Conservation (phyloP, 1,140 invertebrate species). For the Drosophila erecta region DNA sequence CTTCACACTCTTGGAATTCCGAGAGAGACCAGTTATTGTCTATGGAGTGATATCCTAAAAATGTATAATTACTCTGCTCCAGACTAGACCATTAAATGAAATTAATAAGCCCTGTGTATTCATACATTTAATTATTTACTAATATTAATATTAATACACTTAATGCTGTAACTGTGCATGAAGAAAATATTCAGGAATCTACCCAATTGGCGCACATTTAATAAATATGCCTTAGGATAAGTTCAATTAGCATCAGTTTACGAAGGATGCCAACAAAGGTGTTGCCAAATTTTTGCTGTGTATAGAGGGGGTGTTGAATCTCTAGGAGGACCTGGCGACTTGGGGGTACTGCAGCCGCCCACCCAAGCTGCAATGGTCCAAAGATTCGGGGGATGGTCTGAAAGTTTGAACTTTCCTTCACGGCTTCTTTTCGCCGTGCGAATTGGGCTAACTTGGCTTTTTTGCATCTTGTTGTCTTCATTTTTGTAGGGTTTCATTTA, state of each 20-base stretch:
- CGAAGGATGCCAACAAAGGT: not conserved
- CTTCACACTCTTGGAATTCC: no score
- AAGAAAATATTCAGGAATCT: no score
- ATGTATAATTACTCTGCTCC: no score
- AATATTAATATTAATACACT: no score
- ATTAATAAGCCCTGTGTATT: no score
- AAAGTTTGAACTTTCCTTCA: conserved; percentile 27
- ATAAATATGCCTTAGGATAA: not conserved
- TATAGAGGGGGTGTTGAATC: not conserved
- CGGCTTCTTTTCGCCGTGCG: not conserved
- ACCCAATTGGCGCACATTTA: no score
- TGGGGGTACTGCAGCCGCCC: conserved; percentile 11
- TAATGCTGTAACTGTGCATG: no score
- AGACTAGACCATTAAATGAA: no score
- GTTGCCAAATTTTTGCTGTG: not conserved
- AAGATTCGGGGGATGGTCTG: not conserved
- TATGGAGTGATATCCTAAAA: no score
- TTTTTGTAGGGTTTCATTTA: conserved; percentile 18
- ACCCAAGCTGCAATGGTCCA: not conserved
- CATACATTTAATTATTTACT: no score
- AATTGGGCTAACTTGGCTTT: conserved; percentile 8
- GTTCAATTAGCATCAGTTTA: not conserved
- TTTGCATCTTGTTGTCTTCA: conserved; percentile 9
- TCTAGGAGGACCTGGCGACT: not conserved
- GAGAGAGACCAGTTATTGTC: no score